phyloP scores from a whole-genome alignment of 2,797 vertebrate species.

The Gila robusta region DNA sequence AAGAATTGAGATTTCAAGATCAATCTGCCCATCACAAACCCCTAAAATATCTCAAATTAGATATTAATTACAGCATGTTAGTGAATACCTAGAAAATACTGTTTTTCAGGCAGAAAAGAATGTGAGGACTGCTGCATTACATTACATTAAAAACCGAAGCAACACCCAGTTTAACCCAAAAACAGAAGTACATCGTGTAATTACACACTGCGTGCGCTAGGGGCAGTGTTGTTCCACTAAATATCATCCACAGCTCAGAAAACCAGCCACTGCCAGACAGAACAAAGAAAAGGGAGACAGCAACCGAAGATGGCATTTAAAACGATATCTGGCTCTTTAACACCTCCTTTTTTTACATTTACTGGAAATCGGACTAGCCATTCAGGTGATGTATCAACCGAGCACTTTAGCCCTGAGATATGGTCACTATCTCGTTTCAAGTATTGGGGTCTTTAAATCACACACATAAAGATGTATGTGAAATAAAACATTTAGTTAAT shows the following conservation, averaged over 20 bases:
- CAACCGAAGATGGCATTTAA: conserved; percentile 16
- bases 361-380: background rate
- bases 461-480: background rate
- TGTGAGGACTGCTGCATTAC: background rate
- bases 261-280: conserved; percentile 37
- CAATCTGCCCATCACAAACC: background rate
- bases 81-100: background rate
- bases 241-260: conserved; percentile 34
- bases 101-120: background rate
- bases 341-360: background rate
- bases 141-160: background rate
- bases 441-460: background rate
- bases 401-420: background rate
- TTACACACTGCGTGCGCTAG: conserved; percentile 56
- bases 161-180: conserved; percentile 6
- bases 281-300: conserved; percentile 78
- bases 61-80: background rate
- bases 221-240: conserved; percentile 68
- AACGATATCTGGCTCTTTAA: background rate
- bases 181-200: conserved; percentile 27
- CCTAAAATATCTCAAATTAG: background rate
- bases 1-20: background rate
- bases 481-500: background rate
- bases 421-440: background rate
- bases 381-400: background rate